phyloP scores from a whole-genome alignment of 2,797 vertebrate genomes.

The Trematomus bernacchii region DNA sequence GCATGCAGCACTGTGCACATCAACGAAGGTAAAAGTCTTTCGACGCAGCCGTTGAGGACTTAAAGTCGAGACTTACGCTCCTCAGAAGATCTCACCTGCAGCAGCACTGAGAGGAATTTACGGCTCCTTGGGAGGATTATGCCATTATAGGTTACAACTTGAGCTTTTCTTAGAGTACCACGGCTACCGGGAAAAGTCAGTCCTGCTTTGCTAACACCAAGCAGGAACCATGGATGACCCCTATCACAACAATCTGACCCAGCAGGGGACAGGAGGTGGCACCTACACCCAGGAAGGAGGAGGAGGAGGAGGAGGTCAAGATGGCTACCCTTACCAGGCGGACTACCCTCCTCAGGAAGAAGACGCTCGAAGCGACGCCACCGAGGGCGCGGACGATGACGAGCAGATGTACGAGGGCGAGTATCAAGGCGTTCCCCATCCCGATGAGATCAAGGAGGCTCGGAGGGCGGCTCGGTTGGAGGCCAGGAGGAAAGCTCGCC shows the following conservation, averaged over 20 bases:
- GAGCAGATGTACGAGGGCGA: constrained; percentile 98
- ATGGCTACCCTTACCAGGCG: constrained; percentile 87
- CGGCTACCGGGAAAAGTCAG: constrained; percentile 53
- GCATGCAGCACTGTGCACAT: constrained; percentile 68
- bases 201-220: constrained; percentile 36
- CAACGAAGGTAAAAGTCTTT: constrained; percentile 59
- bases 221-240: constrained; percentile 88
- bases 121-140: constrained; percentile 71
- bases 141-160: constrained; percentile 71
- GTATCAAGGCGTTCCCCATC: constrained; percentile 97
- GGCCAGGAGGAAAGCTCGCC: constrained; percentile 86
- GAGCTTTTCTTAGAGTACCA: constrained; percentile 51
- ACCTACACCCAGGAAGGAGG: constrained; percentile 85
- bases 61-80: constrained; percentile 22
- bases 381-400: constrained; percentile 95
- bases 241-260: constrained; percentile 88
- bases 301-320: constrained; percentile 82
- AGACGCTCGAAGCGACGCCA: constrained; percentile 94
- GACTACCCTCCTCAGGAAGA: constrained; percentile 90
- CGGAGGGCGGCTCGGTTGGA: constrained; percentile 85
- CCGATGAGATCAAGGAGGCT: constrained; percentile 92
- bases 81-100: constrained; percentile 21
- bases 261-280: constrained; percentile 79
- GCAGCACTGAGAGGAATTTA: constrained; percentile 36
- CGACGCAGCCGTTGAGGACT: constrained; percentile 53